Evolutionary conservation across 2,797 vertebrate species (phyloP), one percentile per base, ranked within the genome.

Genomic region (Cetoscarus ocellatus): DNA sequence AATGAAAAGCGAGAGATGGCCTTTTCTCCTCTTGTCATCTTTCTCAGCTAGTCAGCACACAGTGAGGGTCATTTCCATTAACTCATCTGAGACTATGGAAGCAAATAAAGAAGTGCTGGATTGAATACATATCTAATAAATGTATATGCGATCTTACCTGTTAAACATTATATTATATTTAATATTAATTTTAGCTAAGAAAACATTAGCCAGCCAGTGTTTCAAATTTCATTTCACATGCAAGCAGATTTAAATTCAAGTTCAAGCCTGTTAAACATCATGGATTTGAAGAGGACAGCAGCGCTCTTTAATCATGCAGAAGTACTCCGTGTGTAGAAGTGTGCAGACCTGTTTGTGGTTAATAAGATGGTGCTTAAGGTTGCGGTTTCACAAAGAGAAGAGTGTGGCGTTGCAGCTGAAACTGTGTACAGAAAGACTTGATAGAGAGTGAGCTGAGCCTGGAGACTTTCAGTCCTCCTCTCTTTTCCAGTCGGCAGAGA

Each of bases 11-110:
- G 35, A 53, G 50, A 74, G 82, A 57, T 82, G 65, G 58, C 75
- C 77, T 72, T 55, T 82, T 67, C 17, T 78, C 11, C 67, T 19
- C 12, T 67, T 71, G 76, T 84, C 83, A 72, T 67, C 61, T 71
- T 79, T 74, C 74, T 83, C 58, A 19, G 81, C 87, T 73, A 80
- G 67, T 87, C 70, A 59, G 81, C 83, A 86, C 76, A 89, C 81
- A 91, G 77, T 86, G 85, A 78, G 75, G 70, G 69, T 82, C 70
- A 84, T 91, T 91, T 92, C 88, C 84, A 91, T 89, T 90, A 89
- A 77, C 62, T 69, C 53, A 51, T 62, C 64, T 38, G 72, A 79
- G 84, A 80, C 53, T 73, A 73, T 48, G 61, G 52, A 51, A 83
- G 77, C 80, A 86, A 82, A 84, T 88, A 70, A 82, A 66, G 67